Base-by-base conservation (phyloP, 2,888 invertebrate genomes). In the Parasteatoda lunata region DNA sequence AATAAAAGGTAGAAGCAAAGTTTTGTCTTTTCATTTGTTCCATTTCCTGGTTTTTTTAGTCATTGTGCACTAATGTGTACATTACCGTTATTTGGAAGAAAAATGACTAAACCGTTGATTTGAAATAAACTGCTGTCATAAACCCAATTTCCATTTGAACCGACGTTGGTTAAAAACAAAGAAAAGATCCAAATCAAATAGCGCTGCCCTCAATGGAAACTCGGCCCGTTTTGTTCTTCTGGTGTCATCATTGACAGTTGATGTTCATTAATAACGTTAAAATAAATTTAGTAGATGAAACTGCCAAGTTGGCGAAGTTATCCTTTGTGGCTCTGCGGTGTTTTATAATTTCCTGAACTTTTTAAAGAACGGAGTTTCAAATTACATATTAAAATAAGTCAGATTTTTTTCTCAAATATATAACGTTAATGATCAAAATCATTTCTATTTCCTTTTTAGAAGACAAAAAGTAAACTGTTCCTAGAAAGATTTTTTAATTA, bases 201-300 rank as follows among this genome's bases (percentile, higher is more conserved):
- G 48, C 70, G n/a, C 15, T 45, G 48, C 49, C 65, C 64, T 65
- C 30, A 4, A 11, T 30, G 77, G 52, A 66, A 77, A 54, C 15
- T 68, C n/a, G 52, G 54, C 65, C 69, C 75, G 52, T 75, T 59
- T 48, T 59, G 47, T 70, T 70, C 30, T 75, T 45, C 30, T 52
- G 4, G 45, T 81, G 81, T 75, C 81, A 75, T 47, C 81, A 75
- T 6, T 48, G 48, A 81, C 75, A 75, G 52, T 59, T 30, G n/a
- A 15, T 48, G 15, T 30, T 47, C 81, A 81, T 81, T 81, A 81
- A 75, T 81, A 81, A 81, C 15, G 75, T 75, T 66, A 47, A 30
- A 30, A 30, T 30, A 79, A 79, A 79, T 49, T 59, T 71, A 71
- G 59, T 79, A 64, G 78, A 70, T n/a, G n/a, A 47, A 66, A 72